Conservation (phyloP, 2,888 invertebrate species). For the Epistrophella euchroma region DNA sequence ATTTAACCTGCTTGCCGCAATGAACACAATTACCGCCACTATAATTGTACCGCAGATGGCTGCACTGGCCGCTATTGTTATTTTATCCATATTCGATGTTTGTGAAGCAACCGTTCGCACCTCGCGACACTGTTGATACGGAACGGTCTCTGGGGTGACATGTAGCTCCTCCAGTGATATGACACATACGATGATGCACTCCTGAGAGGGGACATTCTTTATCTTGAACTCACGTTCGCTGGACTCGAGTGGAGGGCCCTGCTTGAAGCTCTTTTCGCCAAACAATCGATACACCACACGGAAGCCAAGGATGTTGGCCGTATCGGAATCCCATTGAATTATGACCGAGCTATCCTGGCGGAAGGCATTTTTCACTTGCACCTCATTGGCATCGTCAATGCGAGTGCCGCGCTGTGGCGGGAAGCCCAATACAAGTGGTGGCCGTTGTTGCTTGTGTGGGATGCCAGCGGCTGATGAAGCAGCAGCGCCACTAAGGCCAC, state of each 20-base stretch:
- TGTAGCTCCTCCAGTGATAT: constrained; percentile 94
- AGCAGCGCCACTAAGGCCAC: constrained; percentile 54
- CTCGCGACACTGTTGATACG: constrained; percentile 94
- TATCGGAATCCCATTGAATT: constrained; percentile 96
- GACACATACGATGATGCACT: constrained; percentile 97
- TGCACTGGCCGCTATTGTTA: constrained; percentile 96
- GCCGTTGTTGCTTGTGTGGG: constrained; percentile 85
- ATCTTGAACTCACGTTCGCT: constrained; percentile 96
- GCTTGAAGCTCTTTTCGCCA: constrained; percentile 95
- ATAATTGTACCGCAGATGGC: constrained; percentile 97
- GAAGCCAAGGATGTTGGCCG: constrained; percentile 94
- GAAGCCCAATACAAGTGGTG: constrained; percentile 89
- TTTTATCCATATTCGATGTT: constrained; percentile 96
- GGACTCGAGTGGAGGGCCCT: constrained; percentile 94
- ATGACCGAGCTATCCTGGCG: constrained; percentile 93
- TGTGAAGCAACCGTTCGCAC: constrained; percentile 93
- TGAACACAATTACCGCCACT: constrained; percentile 94
- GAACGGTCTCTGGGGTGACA: constrained; percentile 94
- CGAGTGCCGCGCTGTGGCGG: constrained; percentile 88
- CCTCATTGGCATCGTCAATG: constrained; percentile 89
- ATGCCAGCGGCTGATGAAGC: constrained; percentile 77
- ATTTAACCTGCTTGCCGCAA: constrained; percentile 89
- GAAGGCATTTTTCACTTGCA: constrained; percentile 93
- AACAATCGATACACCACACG: constrained; percentile 94
- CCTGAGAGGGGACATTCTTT: constrained; percentile 96